Conservation (phyloP, 1,140 invertebrate species). For the Pectinophora gossypiella region DNA sequence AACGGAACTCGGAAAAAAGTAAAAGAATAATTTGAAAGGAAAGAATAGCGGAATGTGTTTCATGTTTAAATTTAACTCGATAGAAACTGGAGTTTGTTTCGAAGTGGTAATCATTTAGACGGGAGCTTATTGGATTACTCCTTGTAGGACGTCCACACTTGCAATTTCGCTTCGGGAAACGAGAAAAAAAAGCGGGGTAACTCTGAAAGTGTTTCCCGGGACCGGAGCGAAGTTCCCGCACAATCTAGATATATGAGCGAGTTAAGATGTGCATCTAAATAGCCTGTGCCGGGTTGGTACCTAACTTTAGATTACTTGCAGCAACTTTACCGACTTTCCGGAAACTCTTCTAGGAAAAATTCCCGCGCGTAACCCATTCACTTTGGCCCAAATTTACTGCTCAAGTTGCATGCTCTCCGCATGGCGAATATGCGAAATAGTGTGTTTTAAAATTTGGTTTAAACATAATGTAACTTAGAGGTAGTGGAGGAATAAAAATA, state of each 20-base stretch:
- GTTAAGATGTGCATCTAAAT: slow-evolving; percentile 74
- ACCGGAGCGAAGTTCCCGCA: slow-evolving; percentile 30
- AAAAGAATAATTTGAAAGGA: background rate
- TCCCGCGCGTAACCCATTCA: slow-evolving; percentile 52
- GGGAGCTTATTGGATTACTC: slow-evolving; percentile 39
- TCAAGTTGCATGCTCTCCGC: slow-evolving; percentile 36
- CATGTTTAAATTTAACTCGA: background rate
- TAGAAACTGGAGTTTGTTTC: slow-evolving; percentile 2
- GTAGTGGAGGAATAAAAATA: background rate
- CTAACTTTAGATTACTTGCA: slow-evolving; percentile 73
- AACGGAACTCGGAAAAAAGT: background rate
- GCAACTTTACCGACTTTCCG: slow-evolving; percentile 52
- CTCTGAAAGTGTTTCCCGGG: slow-evolving; percentile 38
- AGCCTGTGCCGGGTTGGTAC: slow-evolving; percentile 61
- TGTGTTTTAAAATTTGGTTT: too few species aligned
- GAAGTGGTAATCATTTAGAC: slow-evolving; percentile 18
- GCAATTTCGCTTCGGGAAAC: slow-evolving; percentile 31
- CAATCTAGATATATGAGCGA: slow-evolving; percentile 71
- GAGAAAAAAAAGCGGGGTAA: slow-evolving; percentile 38
- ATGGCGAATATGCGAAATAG: slow-evolving; percentile 5
- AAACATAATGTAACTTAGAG: background rate
- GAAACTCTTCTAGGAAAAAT: slow-evolving; percentile 47
- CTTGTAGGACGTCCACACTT: slow-evolving; percentile 32
- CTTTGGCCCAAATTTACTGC: slow-evolving; percentile 59
- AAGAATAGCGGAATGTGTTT: background rate